Percentiles rank a stretch among this genome's conserved stretches.
Evolutionary conservation across 2,888 invertebrate genomes (phyloP).

Genomic region (Melangyna quadrimaculata): DNA sequence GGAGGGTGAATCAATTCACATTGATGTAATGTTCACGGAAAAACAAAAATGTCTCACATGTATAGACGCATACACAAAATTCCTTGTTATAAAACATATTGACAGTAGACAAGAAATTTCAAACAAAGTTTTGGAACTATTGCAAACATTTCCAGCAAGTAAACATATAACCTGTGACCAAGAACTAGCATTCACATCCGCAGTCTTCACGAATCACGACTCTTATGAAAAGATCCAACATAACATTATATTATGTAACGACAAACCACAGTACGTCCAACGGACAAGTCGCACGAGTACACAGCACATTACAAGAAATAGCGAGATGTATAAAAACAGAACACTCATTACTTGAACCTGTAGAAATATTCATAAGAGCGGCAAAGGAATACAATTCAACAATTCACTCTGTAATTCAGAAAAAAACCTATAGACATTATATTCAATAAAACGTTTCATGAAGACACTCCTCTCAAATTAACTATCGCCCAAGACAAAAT

Average conservation of each 20-base stretch:
- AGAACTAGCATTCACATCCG: background rate
- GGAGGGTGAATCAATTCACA: no score
- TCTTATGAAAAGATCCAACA: background rate
- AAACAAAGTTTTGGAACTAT: no score
- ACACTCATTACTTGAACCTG: background rate
- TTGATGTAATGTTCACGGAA: no score
- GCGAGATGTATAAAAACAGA: background rate
- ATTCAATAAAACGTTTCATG: no score
- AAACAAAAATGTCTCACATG: no score
- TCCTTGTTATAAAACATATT: no score
- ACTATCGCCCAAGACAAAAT: background rate
- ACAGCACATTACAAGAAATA: no score
- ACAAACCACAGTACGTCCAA: background rate
- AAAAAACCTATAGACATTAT: background rate
- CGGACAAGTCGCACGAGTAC: background rate
- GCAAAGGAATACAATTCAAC: background rate
- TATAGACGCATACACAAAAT: no score
- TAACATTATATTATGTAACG: background rate
- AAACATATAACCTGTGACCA: no score
- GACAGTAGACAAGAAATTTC: no score
- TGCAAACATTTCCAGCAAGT: no score
- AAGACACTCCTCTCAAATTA: background rate
- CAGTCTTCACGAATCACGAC: background rate
- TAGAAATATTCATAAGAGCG: background rate
- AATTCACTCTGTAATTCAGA: background rate